Percentiles rank a stretch among this genome's conserved stretches.
phyloP scores from a whole-genome alignment of 64 coral and sea anemone species.

The Montipora sp. region DNA sequence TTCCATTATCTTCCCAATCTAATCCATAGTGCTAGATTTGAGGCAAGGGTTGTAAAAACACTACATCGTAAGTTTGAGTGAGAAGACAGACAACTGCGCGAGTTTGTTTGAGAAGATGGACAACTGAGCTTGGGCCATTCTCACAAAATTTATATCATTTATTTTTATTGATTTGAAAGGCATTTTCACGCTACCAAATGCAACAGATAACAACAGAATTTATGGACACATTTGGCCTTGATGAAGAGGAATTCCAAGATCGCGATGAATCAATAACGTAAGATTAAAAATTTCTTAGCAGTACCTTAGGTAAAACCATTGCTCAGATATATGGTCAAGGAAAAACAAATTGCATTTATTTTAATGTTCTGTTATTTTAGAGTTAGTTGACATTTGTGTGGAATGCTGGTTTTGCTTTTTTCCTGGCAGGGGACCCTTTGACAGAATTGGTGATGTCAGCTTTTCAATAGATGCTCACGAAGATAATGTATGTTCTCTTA shows the following conservation, averaged over 20 bases:
- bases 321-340: neutral
- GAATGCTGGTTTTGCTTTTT: neutral
- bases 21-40: too few species aligned
- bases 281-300: slow-evolving; percentile 13
- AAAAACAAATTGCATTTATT: too few species aligned
- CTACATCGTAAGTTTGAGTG: neutral
- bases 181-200: slow-evolving; percentile 96
- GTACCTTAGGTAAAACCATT: neutral
- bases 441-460: slow-evolving; percentile 91
- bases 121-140: neutral
- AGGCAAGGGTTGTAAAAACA: too few species aligned
- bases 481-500: slow-evolving; percentile 86
- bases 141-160: too few species aligned
- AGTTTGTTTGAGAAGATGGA: neutral
- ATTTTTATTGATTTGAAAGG: slow-evolving; percentile 50
- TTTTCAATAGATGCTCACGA: slow-evolving; percentile 91
- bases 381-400: neutral
- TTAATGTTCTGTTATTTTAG: too few species aligned
- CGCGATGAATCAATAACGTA: slow-evolving; percentile 88
- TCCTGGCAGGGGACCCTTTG: slow-evolving; percentile 85
- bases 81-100: neutral
- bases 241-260: slow-evolving; percentile 95
- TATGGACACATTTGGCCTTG: slow-evolving; percentile 95
- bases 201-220: slow-evolving; percentile 99
- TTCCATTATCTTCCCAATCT: too few species aligned